Conservation (phyloP, 1,140 invertebrate genomes). For the Psilanteris sp. region DNA sequence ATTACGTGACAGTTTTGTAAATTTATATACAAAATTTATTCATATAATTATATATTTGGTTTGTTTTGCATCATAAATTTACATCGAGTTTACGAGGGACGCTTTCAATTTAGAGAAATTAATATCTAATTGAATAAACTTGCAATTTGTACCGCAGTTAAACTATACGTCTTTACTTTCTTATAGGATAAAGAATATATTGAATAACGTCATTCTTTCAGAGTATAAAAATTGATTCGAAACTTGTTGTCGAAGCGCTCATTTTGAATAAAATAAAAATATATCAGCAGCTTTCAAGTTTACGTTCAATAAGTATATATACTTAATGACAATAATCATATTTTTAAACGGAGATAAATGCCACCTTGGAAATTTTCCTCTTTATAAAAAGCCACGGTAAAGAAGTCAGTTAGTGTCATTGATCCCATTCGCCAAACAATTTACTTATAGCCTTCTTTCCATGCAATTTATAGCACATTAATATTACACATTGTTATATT, state of each 20-base stretch:
- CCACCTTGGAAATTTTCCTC: conserved; percentile 19
- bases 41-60: too few relatives aligned
- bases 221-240: conserved; percentile 1
- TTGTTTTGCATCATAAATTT: too few relatives aligned
- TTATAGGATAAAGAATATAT: conserved; percentile 12
- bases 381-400: conserved; percentile 34
- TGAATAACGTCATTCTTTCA: conserved; percentile 8
- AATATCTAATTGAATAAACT: too few relatives aligned
- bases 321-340: conserved; percentile 27
- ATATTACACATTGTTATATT: conserved; percentile 48
- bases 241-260: conserved; percentile 5
- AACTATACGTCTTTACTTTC: conserved; percentile 17
- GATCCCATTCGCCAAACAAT: conserved; percentile 47
- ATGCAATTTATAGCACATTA: conserved; percentile 17
- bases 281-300: conserved; percentile 35
- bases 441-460: conserved; percentile 42
- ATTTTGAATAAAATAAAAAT: conserved; percentile 35
- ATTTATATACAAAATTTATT: too few relatives aligned
- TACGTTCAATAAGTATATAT: too few relatives aligned
- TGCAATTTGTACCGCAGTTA: too few relatives aligned
- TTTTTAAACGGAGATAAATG: conserved; percentile 11
- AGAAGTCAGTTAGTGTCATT: conserved; percentile 51
- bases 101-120: too few relatives aligned
- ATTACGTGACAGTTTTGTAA: too few relatives aligned
- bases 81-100: too few relatives aligned